These are phyloP conservation scores for Chamaetylas fuelleborni DNA, from an alignment of 2,113 vertebrate genomes.

Conservation along the genomic window DNA sequence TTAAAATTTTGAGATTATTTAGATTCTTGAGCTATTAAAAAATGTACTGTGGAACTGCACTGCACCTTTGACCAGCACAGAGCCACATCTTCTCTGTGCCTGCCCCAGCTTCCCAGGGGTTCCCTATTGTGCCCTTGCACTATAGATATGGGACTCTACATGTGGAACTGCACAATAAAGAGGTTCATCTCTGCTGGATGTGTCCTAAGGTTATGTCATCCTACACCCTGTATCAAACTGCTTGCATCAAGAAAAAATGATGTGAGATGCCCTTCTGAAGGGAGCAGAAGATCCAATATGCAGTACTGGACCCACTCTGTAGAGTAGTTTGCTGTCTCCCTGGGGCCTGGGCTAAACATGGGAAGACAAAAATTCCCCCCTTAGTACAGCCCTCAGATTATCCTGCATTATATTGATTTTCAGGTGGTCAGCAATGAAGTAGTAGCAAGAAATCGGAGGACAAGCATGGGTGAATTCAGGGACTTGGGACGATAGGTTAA, in stretches of 20 bases:
- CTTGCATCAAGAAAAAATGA: background rate
- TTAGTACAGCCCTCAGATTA: background rate
- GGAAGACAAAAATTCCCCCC: background rate
- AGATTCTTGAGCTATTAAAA: background rate
- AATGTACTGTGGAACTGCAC: background rate
- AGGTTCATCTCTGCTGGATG: background rate
- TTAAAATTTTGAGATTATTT: background rate
- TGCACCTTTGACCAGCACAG: background rate
- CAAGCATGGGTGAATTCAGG: background rate
- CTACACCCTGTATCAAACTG: background rate
- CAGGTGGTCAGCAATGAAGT: background rate
- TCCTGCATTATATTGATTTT: background rate
- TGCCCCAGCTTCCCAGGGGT: background rate
- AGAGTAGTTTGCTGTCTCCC: background rate
- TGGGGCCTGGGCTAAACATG: background rate
- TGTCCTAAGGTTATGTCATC: background rate
- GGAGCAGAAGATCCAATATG: background rate
- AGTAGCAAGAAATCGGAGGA: background rate
- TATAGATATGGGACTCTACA: background rate
- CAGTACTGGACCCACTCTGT: accelerated
- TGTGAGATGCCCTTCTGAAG: background rate
- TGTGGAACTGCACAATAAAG: background rate
- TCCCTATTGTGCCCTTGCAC: background rate
- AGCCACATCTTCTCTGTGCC: accelerated
- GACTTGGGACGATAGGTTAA: background rate